Conservation (phyloP, 2,888 invertebrate genomes). For the Hydraecia micacea region DNA sequence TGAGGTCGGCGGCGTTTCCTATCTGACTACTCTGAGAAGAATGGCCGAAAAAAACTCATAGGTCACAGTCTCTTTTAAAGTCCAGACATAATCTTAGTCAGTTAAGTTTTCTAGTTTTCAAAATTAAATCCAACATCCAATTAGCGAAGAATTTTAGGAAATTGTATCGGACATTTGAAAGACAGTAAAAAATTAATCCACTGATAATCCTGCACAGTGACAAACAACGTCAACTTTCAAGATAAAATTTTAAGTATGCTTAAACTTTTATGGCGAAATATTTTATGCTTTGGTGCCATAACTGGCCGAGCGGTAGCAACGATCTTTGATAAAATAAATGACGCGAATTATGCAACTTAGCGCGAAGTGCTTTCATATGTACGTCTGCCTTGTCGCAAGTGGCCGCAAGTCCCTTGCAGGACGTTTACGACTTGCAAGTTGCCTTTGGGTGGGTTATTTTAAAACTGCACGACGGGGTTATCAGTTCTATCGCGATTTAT, state of each 20-base stretch:
- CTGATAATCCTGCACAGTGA: constrained; percentile 30
- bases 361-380: constrained; percentile 56
- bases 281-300: constrained; percentile 66
- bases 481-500: constrained; percentile 65
- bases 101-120: background rate
- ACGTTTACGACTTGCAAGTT: constrained; percentile 55
- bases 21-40: too few species aligned
- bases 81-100: too few species aligned
- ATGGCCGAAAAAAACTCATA: too few species aligned
- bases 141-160: background rate
- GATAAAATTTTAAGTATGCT: constrained; percentile 65
- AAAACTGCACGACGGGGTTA: constrained; percentile 64
- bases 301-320: constrained; percentile 58
- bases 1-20: too few species aligned
- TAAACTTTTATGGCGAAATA: constrained; percentile 66
- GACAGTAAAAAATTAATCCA: background rate
- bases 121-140: background rate
- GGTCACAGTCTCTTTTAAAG: too few species aligned
- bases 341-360: constrained; percentile 65
- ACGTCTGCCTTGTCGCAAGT: constrained; percentile 45
- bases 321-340: constrained; percentile 67
- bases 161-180: background rate
- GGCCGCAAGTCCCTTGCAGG: constrained; percentile 37
- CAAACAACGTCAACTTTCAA: constrained; percentile 44
- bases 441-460: constrained; percentile 61